These are phyloP conservation scores for Hirtodrosophila alboralis DNA, from an alignment of 2,888 invertebrate genomes.

Conservation along the genomic window DNA sequence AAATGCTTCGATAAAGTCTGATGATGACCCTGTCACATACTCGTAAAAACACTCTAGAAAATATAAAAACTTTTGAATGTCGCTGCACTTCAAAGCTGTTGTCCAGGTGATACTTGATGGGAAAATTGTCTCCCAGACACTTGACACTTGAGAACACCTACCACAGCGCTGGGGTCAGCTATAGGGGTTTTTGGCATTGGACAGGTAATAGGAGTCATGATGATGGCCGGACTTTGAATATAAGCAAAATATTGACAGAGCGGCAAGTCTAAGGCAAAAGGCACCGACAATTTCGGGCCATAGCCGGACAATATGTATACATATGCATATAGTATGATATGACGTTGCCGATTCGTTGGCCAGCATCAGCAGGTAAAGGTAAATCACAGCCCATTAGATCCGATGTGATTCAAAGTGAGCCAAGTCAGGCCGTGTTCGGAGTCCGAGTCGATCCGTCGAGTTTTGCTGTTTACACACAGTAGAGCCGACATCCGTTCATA, in stretches of 20 bases:
- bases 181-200: constrained; percentile 34
- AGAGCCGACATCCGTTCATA: constrained; percentile 61
- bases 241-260: constrained; percentile 79
- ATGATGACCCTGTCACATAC: constrained; percentile 49
- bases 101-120: constrained; percentile 48
- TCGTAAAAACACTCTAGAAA: background rate
- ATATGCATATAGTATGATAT: constrained; percentile 58
- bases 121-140: constrained; percentile 59
- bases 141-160: constrained; percentile 70
- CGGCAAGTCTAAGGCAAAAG: constrained; percentile 71
- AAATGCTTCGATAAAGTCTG: constrained; percentile 4
- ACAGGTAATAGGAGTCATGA: constrained; percentile 37
- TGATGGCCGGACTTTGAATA: constrained; percentile 35
- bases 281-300: constrained; percentile 56
- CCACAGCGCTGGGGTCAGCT: constrained; percentile 55
- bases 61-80: constrained; percentile 49
- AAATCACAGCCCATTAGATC: constrained; percentile 30
- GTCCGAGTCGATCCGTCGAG: constrained; percentile 18
- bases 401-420: constrained; percentile 19
- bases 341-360: constrained; percentile 72
- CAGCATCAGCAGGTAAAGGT: constrained; percentile 43
- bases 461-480: constrained; percentile 67
- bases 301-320: constrained; percentile 12
- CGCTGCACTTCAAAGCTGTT: constrained; percentile 70
- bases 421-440: constrained; percentile 5